These are phyloP conservation scores for Sialis fuliginosa DNA, from an alignment of 2,888 invertebrate genomes.

Conservation along the genomic window DNA sequence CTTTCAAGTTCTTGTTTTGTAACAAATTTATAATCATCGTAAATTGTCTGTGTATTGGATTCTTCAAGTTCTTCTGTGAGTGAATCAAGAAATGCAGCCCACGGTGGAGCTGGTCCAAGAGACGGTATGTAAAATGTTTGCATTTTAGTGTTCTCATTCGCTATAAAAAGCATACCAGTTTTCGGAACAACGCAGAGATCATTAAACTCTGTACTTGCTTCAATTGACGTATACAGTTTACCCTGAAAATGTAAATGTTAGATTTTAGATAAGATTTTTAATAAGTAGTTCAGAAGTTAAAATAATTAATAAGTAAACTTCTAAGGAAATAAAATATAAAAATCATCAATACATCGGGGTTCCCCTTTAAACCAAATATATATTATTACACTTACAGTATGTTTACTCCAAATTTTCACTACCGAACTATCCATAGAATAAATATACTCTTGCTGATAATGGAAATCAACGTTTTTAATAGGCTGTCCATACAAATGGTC, in stretches of 20 bases:
- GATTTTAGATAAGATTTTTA: too few species aligned
- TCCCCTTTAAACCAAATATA: too few species aligned
- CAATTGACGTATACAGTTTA: slow-evolving; percentile 84
- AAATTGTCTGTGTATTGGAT: slow-evolving; percentile 61
- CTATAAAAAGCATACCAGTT: slow-evolving; percentile 82
- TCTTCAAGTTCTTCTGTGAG: slow-evolving; percentile 93
- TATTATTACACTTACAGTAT: slow-evolving; percentile 45
- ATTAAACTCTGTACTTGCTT: slow-evolving; percentile 73
- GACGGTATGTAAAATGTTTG: slow-evolving; percentile 86
- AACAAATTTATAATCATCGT: slow-evolving; percentile 97
- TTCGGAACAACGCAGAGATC: slow-evolving; percentile 81
- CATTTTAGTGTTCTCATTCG: slow-evolving; percentile 89
- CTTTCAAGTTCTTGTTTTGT: slow-evolving; percentile 81
- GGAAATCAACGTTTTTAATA: slow-evolving; percentile 76
- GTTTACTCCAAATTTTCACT: slow-evolving; percentile 81
- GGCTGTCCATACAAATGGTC: slow-evolving; percentile 91
- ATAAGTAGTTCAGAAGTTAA: too few species aligned
- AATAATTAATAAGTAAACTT: background rate
- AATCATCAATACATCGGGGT: too few species aligned
- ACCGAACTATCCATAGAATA: slow-evolving; percentile 79
- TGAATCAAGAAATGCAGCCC: slow-evolving; percentile 95
- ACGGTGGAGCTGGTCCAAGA: slow-evolving; percentile 84
- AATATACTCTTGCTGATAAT: slow-evolving; percentile 59
- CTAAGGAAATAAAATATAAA: background rate
- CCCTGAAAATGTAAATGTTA: slow-evolving; percentile 38